Percentiles rank a stretch among this genome's conserved stretches.
phyloP scores from a whole-genome alignment of 2,113 vertebrate genomes.

The Cricetomys ansorgei region DNA sequence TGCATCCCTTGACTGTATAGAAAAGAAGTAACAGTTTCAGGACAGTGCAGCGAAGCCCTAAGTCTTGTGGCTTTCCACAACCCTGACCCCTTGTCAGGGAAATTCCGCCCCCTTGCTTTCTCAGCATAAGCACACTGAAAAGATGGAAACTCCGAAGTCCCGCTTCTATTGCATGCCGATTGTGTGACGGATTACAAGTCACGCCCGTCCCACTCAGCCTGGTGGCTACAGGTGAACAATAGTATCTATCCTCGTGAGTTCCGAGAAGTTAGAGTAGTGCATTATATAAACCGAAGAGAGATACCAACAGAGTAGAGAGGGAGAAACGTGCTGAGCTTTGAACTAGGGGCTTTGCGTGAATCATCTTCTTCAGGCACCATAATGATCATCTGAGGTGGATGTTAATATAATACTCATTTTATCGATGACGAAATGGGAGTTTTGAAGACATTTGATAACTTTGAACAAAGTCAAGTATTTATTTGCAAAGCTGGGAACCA shows the following conservation, averaged over 20 bases:
- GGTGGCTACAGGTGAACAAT: background rate
- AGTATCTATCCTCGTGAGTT: background rate
- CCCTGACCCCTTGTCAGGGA: background rate
- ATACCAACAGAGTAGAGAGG: background rate
- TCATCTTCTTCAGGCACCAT: background rate
- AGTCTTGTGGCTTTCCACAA: background rate
- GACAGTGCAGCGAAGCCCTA: background rate
- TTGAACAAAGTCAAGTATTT: background rate
- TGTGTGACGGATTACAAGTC: background rate
- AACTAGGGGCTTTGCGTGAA: background rate
- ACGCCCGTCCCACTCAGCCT: background rate
- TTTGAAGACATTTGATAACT: conserved; percentile 13
- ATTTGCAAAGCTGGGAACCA: background rate
- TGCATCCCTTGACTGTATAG: background rate
- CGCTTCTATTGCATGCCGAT: background rate
- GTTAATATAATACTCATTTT: conserved; percentile 2
- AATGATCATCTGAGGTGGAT: background rate
- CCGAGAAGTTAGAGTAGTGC: background rate
- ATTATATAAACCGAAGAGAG: background rate
- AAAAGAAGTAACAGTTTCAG: background rate
- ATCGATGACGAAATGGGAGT: background rate
- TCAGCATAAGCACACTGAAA: background rate
- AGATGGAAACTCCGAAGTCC: background rate
- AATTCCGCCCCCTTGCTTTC: background rate
- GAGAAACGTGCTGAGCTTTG: background rate